Evolutionary conservation across 2,888 invertebrate genomes (phyloP).

Genomic region (Euspilapteryx auroguttella): DNA sequence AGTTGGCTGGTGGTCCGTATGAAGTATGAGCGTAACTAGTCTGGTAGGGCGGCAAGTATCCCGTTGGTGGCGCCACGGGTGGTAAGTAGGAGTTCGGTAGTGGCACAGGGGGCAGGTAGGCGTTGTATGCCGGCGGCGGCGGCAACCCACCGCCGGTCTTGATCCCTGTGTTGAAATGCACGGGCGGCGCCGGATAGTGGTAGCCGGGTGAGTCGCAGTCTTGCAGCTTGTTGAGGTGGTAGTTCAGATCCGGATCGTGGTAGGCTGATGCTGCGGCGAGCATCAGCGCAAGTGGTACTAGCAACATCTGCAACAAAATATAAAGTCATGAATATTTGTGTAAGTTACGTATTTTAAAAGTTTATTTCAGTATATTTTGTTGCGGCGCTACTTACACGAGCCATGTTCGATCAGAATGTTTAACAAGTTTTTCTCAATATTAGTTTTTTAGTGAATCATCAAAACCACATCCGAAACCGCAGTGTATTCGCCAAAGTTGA

Average conservation of each 20-base stretch:
- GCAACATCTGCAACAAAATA: slow-evolving; percentile 28
- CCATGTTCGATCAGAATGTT: too few species aligned
- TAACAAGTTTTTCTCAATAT: too few species aligned
- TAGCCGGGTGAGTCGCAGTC: slow-evolving; percentile 45
- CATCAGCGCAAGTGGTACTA: slow-evolving; percentile 17
- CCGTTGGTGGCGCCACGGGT: background rate
- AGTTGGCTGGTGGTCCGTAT: too few species aligned
- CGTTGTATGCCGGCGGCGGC: slow-evolving; percentile 15
- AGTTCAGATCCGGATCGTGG: slow-evolving; percentile 50
- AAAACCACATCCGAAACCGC: too few species aligned
- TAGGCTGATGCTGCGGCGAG: slow-evolving; percentile 29
- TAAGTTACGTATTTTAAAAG: slow-evolving; percentile 5
- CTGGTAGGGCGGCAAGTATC: slow-evolving; percentile 12
- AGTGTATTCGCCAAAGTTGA: slow-evolving; percentile 48
- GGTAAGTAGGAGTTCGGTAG: background rate
- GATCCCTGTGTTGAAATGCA: slow-evolving; percentile 47
- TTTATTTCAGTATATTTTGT: slow-evolving; percentile 5
- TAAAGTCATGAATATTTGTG: slow-evolving; percentile 5
- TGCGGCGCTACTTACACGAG: too few species aligned
- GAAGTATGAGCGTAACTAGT: slow-evolving; percentile 18
- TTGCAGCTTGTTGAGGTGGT: slow-evolving; percentile 42
- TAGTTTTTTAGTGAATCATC: too few species aligned
- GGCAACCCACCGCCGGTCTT: slow-evolving; percentile 18
- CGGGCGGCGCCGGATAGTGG: slow-evolving; percentile 53
- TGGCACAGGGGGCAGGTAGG: slow-evolving; percentile 5